Evolutionary conservation across 1,140 invertebrate species (phyloP).

Genomic region (Drosophila auraria): DNA sequence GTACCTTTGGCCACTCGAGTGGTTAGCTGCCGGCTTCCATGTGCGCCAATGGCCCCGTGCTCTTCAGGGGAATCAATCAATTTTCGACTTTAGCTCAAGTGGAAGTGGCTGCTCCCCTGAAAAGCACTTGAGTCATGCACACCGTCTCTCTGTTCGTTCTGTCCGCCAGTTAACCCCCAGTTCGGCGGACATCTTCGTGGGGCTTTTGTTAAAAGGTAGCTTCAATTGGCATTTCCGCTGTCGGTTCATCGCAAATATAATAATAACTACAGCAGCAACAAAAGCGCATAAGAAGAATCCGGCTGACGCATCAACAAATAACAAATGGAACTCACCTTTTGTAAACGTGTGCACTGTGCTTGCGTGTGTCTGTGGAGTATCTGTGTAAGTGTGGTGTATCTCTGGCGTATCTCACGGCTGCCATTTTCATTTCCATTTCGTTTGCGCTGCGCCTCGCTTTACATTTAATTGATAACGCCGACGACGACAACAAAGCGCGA

Average conservation of each 20-base stretch:
- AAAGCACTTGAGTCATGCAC: slow-evolving; percentile 63
- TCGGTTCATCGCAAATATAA: slow-evolving; percentile 45
- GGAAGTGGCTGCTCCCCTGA: slow-evolving; percentile 52
- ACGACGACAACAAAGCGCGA: slow-evolving; percentile 66
- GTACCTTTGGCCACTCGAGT: slow-evolving; percentile 50
- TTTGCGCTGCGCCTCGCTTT: slow-evolving; percentile 54
- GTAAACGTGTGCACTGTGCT: slow-evolving; percentile 49
- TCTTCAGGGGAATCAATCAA: slow-evolving; percentile 56
- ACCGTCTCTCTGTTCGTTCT: slow-evolving; percentile 7
- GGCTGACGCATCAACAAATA: slow-evolving; percentile 59
- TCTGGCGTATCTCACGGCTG: slow-evolving; percentile 52
- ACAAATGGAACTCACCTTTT: slow-evolving; percentile 63
- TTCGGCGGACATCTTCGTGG: slow-evolving; percentile 58
- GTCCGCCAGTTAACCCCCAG: slow-evolving; percentile 28
- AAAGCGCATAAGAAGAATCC: slow-evolving; percentile 71
- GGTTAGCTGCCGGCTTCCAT: slow-evolving; percentile 37
- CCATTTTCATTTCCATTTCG: slow-evolving; percentile 65
- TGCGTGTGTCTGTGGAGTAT: slow-evolving; percentile 3
- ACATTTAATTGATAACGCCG: slow-evolving; percentile 80
- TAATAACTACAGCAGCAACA: slow-evolving; percentile 40
- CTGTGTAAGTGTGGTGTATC: slow-evolving; percentile 31
- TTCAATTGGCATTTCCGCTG: slow-evolving; percentile 78
- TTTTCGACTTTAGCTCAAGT: slow-evolving; percentile 58
- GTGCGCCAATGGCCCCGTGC: slow-evolving; percentile 27
- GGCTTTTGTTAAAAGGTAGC: slow-evolving; percentile 77